phyloP scores from a whole-genome alignment of 2,797 vertebrate genomes.

The Serranus cabrilla region DNA sequence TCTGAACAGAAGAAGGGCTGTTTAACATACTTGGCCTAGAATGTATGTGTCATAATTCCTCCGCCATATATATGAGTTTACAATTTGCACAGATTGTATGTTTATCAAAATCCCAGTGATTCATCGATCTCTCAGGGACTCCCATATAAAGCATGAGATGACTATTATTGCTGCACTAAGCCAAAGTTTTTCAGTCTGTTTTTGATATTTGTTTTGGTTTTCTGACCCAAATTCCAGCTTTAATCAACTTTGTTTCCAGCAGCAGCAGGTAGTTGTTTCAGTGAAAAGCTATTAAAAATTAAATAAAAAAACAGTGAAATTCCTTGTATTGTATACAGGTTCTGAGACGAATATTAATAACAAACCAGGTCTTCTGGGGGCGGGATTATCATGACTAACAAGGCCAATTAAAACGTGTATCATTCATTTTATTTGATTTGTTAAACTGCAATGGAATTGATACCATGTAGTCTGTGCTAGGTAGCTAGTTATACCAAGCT shows the following conservation, averaged over 20 bases:
- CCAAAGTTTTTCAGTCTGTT: not conserved
- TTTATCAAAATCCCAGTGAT: not conserved
- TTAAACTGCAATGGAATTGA: too few relatives aligned
- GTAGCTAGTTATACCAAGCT: too few relatives aligned
- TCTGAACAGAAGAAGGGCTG: slow-evolving; percentile 41
- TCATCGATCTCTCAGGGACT: slow-evolving; percentile 11
- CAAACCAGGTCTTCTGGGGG: too few relatives aligned
- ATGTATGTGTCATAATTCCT: slow-evolving; percentile 25
- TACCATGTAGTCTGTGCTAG: too few relatives aligned
- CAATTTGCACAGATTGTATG: not conserved
- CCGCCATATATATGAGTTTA: not conserved
- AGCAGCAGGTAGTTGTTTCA: not conserved
- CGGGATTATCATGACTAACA: too few relatives aligned
- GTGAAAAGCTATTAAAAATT: too few relatives aligned
- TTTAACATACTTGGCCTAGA: slow-evolving; percentile 41
- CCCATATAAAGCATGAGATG: not conserved
- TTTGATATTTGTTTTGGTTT: not conserved
- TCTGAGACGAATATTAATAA: too few relatives aligned
- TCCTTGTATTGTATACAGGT: too few relatives aligned
- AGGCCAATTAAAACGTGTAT: too few relatives aligned
- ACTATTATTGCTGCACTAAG: slow-evolving; percentile 1
- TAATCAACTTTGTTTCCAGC: not conserved
- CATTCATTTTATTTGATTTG: too few relatives aligned
- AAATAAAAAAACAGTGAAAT: too few relatives aligned
- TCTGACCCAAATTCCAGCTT: not conserved